Conservation (phyloP, 2,888 invertebrate species). For the Tolmerus cingulatus region DNA sequence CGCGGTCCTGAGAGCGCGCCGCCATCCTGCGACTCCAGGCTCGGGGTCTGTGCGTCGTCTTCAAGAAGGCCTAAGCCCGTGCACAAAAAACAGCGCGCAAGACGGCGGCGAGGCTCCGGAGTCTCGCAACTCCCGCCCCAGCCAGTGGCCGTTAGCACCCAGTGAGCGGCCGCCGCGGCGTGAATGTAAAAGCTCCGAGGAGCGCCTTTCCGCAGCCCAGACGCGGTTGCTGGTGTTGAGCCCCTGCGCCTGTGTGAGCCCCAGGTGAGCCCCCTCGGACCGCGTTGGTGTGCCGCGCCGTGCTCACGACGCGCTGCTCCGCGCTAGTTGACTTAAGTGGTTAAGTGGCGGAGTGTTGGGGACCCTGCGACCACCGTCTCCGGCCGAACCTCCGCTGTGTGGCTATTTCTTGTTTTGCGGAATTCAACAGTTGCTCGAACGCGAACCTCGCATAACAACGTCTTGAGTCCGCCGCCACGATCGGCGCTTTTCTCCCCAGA, state of each 20-base stretch:
- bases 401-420: slow-evolving; percentile 46
- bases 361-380: slow-evolving; percentile 28
- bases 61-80: not conserved
- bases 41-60: not conserved
- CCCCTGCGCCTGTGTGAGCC: not conserved
- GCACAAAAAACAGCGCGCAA: not conserved
- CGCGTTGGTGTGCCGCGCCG: slow-evolving; percentile 4
- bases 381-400: slow-evolving; percentile 11
- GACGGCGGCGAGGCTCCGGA: not conserved
- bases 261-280: not conserved
- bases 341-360: slow-evolving; percentile 26
- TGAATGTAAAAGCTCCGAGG: not conserved
- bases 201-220: too few relatives aligned
- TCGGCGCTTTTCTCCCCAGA: not conserved
- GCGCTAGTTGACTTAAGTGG: slow-evolving; percentile 13
- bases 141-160: not conserved
- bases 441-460: slow-evolving; percentile 41
- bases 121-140: not conserved
- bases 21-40: not conserved
- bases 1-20: slow-evolving; percentile 24
- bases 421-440: slow-evolving; percentile 46
- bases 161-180: not conserved
- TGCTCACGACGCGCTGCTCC: not conserved
- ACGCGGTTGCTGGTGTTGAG: not conserved
- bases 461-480: not conserved